These are phyloP conservation scores for Colletes latitarsis DNA, from an alignment of 1,140 invertebrate genomes.

Conservation along the genomic window DNA sequence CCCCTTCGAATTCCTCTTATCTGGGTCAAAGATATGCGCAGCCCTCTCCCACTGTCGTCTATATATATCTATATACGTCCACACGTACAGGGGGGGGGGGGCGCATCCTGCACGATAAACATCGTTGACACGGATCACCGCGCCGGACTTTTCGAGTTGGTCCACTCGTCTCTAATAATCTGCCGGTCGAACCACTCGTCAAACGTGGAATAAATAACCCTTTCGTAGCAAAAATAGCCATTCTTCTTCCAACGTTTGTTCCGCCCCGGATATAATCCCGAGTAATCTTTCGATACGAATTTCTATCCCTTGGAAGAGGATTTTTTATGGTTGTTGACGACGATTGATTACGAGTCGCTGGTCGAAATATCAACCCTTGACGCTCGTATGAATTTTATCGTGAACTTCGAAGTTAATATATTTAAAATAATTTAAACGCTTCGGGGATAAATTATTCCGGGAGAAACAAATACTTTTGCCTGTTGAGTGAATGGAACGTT, in stretches of 20 bases:
- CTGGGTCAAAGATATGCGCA: conserved; percentile 64
- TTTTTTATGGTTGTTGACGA: no score
- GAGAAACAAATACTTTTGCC: no score
- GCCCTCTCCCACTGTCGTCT: background rate
- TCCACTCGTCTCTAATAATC: conserved; percentile 18
- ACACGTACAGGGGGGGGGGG: background rate
- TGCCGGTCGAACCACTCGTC: background rate
- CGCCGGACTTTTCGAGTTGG: conserved; percentile 24
- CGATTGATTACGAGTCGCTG: no score
- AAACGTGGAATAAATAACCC: background rate
- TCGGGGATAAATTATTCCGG: no score
- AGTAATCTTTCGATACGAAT: no score
- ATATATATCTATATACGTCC: background rate
- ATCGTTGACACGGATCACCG: conserved; percentile 59
- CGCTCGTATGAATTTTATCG: no score
- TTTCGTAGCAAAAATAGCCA: background rate
- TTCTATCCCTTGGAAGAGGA: no score
- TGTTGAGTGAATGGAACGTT: no score
- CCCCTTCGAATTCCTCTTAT: conserved; percentile 64
- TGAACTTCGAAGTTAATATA: no score
- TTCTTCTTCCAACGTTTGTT: no score
- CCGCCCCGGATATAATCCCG: no score
- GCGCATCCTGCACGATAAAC: conserved; percentile 53
- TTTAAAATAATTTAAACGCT: background rate
- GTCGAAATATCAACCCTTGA: no score